Evolutionary conservation across 2,797 vertebrate genomes (phyloP).

Genomic region (Siniperca undulata): DNA sequence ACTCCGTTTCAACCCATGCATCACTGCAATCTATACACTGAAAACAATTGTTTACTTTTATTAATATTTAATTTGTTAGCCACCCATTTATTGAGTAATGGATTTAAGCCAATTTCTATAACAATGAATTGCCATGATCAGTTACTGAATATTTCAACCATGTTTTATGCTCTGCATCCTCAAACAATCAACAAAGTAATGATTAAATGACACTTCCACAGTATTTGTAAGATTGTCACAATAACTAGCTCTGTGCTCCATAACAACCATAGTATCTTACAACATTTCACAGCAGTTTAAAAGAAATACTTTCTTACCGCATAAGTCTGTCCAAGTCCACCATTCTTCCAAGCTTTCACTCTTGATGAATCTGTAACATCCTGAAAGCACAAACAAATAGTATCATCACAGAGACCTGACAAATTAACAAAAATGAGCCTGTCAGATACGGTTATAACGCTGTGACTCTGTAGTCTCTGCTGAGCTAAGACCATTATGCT

Average conservation of each 20-base stretch:
- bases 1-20: not conserved
- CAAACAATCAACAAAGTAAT: not conserved
- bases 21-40: not conserved
- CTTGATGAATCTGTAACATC: not conserved
- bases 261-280: not conserved
- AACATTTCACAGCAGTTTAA: not conserved
- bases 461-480: not conserved
- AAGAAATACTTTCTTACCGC: not conserved
- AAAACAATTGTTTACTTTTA: not conserved
- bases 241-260: not conserved
- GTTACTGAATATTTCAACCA: not conserved
- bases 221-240: not conserved
- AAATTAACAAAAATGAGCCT: not conserved
- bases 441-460: not conserved
- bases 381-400: not conserved
- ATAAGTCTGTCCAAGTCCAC: not conserved
- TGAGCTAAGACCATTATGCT: not conserved
- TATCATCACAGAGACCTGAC: not conserved
- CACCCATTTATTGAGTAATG: not conserved
- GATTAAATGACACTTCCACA: not conserved
- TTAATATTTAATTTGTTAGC: constrained; percentile 7
- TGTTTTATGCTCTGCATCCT: not conserved
- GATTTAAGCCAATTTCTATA: not conserved
- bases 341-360: not conserved
- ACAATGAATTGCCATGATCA: not conserved